Base-by-base conservation (phyloP, 2,113 vertebrate genomes). In the Gracilinanus agilis region DNA sequence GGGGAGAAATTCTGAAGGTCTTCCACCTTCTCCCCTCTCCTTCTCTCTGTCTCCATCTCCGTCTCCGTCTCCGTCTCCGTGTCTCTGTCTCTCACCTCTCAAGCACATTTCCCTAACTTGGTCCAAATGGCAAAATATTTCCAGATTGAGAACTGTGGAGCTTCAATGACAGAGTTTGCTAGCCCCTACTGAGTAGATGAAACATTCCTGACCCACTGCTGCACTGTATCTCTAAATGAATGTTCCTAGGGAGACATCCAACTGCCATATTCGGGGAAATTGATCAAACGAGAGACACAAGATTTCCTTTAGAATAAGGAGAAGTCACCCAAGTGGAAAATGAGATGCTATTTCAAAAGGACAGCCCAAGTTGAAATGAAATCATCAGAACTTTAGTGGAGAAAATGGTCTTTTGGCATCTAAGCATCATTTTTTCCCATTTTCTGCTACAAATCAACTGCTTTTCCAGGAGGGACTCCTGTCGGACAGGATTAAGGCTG, bases 181-280 rank as follows among this genome's bases (percentile, higher is more conserved):
- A 27, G 44, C 27, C 94, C 91, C n/a, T 44, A 91, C 94, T 95
- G 95, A 96, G 97, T 93, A 97, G 96, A 97, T 95, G 56, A 34
- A 54, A 88, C 53, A 92, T 83, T 56, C 95, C 67, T 97, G 89
- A 95, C 44, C 92, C 90, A 90, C 93, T 94, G 90, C 96, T 54
- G 44, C 89, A 92, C 94, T 91, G 93, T 95, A 61, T 91, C 95
- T 92, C 89, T 93, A 97, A 97, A 94, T 89, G 89, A 88, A 54
- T 91, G 96, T 95, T 44, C 53, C 91, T 90, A 83, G n/a, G 91
- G 95, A 92, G 92, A 91, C 40, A 89, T 94, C 88, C 67, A 55
- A 94, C 91, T 93, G 94, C 92, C 2, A 12, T 56, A 92, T 29
- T 90, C 44, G 27, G 89, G 89, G 44, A 53, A 90, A 90, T 90